Evolutionary conservation across 1,140 invertebrate genomes (phyloP).

Genomic region (Nixonia krombeini): DNA sequence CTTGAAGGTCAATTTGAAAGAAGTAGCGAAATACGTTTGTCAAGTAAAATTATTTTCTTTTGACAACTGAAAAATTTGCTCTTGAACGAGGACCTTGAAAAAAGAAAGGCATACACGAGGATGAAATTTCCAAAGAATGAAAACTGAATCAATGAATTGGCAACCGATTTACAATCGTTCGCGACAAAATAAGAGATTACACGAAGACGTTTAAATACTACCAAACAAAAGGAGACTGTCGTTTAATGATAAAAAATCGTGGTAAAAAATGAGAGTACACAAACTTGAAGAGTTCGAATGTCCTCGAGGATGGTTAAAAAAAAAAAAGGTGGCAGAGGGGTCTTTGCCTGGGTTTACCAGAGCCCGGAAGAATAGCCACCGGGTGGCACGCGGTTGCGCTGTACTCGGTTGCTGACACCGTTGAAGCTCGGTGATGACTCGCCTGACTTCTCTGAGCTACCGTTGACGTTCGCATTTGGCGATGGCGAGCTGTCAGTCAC

Average conservation of each 20-base stretch:
- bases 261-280: conserved; percentile 29
- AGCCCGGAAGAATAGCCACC: conserved; percentile 71
- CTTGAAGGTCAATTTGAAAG: too few species aligned
- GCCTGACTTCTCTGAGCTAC: conserved; percentile 50
- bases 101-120: too few species aligned
- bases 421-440: conserved; percentile 43
- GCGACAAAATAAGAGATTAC: too few species aligned
- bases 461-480: conserved; percentile 37
- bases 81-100: too few species aligned
- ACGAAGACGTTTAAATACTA: too few species aligned
- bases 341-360: conserved; percentile 63
- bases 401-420: conserved; percentile 25
- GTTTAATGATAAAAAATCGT: conserved; percentile 18
- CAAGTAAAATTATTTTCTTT: too few species aligned
- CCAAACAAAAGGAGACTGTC: background rate
- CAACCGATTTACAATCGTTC: too few species aligned
- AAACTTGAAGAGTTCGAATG: conserved; percentile 20
- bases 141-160: too few species aligned
- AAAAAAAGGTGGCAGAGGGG: conserved; percentile 10
- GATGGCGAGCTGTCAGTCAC: conserved; percentile 55
- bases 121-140: too few species aligned
- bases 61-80: too few species aligned
- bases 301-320: conserved; percentile 19
- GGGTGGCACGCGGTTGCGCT: conserved; percentile 69
- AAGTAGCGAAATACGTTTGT: too few species aligned